Base-by-base conservation (phyloP, 2,888 invertebrate genomes). In the Napeogenes sylphis region DNA sequence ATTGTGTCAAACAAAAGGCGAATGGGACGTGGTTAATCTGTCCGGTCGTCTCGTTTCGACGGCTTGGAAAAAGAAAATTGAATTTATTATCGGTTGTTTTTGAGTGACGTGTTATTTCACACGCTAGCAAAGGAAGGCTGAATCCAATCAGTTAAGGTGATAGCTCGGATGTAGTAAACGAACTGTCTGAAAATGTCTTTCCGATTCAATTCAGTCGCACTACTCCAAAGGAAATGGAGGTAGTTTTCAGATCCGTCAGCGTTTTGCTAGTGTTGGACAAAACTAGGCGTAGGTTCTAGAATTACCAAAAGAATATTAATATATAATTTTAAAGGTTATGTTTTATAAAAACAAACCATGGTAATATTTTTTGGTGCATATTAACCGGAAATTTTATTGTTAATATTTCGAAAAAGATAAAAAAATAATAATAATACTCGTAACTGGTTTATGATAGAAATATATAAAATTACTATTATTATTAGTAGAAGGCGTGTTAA, bases 101-200 rank as follows among this genome's bases (percentile, higher is more conserved):
- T 90, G 90, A 90, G 82, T 89, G 90, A 90, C 90, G 85, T 89
- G 89, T 88, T 90, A 89, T 90, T 90, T 89, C 88, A 87, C 87
- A 84, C 88, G 84, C 78, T 75, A 75, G 75, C 77, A 79, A 82
- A 85, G 83, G 68, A 71, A 71, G 70, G 71, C 67, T 64, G 70
- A 73, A 77, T 77, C 87, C 87, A 90, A 90, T 90, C 90, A 90
- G 87, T 84, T 85, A 81, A 81, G 82, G 75, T 82, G 83, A 81
- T 80, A 76, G 74, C 73, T 74, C 66, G 75, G 74, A 78, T 78
- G 70, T 73, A 77, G 73, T 75, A 75, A 78, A 75, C 75, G 78
- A 78, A 79, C 77, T 75, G 77, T 71, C 82, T 83, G 83, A 78
- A 81, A 87, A 82, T 81, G 80, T 78, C 76, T 84, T 86, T 82